Evolutionary conservation across 2,888 invertebrate genomes (phyloP).

Genomic region (Acleris sparsana): DNA sequence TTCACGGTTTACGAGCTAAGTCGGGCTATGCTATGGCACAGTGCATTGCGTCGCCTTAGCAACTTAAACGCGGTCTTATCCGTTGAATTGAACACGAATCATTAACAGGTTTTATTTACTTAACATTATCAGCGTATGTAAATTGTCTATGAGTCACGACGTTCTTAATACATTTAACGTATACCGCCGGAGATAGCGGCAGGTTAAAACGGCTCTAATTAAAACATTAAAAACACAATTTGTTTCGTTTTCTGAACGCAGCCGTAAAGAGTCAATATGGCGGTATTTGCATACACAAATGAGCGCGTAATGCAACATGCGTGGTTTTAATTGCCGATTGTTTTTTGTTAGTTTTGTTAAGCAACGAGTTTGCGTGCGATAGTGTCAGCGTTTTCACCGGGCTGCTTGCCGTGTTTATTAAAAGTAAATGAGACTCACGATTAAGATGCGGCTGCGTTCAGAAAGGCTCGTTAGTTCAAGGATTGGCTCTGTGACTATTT

Average conservation of each 20-base stretch:
- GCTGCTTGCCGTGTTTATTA: constrained; percentile 19
- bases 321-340: constrained; percentile 62
- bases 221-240: constrained; percentile 72
- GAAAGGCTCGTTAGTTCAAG: constrained; percentile 1
- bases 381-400: constrained; percentile 26
- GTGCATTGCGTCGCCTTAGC: constrained; percentile 8
- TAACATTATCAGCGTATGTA: constrained; percentile 47
- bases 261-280: constrained; percentile 56
- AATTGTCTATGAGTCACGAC: constrained; percentile 64
- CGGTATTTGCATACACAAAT: constrained; percentile 60
- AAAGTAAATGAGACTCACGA: constrained; percentile 7
- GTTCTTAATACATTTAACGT: constrained; percentile 50
- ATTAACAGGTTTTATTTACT: constrained; percentile 50
- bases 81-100: constrained; percentile 43
- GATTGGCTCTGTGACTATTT: background rate
- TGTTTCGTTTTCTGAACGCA: constrained; percentile 57
- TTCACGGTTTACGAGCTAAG: constrained; percentile 6
- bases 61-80: constrained; percentile 42
- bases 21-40: background rate
- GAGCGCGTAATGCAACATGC: constrained; percentile 52
- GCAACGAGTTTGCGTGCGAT: constrained; percentile 38
- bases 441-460: background rate
- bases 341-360: constrained; percentile 52
- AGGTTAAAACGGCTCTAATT: constrained; percentile 62
- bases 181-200: constrained; percentile 56